Base-by-base conservation (phyloP, 2,797 vertebrate genomes). In the Macroramphosus scolopax region DNA sequence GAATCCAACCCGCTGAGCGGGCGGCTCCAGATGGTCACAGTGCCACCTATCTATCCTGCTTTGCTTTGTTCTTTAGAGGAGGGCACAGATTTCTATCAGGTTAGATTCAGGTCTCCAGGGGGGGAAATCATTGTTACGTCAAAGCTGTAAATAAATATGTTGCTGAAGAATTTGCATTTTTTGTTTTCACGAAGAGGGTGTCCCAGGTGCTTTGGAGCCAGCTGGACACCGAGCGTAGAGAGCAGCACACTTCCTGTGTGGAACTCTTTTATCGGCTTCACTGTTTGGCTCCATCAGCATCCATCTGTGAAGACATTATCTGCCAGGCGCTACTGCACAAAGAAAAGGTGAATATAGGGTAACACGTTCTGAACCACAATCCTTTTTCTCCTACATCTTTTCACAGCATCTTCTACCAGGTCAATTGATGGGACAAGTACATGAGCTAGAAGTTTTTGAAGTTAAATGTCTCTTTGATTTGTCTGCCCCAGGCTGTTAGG, bases 241-340 rank as follows among this genome's bases (percentile, higher is more conserved):
- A 98, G 31, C 94, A 97, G 60, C 96, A 99, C 35, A 85, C 92
- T 69, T 90, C 92, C 62, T 94, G 93, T 1, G 97, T 99, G 51
- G 96, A 98, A 30, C 85, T 99, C 11, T 98, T 98, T 80, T 97
- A 96, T 77, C 89, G 92, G 36, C 91, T 99, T 11, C 96, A 99
- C 83, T 97, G 95, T 86, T 84, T 98, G 83, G 93, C 97, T 43
- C 96, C 96, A 0, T 92, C 95, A 0, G 88, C 93, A 7, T 91
- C 77, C 60, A 88, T 97, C 86, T 99, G 97, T 2, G 97, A 99
- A 69, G 95, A 98, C 72, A 95, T 98, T 67, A 93, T 99, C 82
- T 97, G 96, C 78, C 92, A 94, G 1, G 91, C 93, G 0, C 87
- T 99, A 4, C 44, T 94, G 72, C 89, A 95, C 77, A 80, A 73